phyloP scores from a whole-genome alignment of 1,140 invertebrate genomes.

The Sminthurinus signatus region DNA sequence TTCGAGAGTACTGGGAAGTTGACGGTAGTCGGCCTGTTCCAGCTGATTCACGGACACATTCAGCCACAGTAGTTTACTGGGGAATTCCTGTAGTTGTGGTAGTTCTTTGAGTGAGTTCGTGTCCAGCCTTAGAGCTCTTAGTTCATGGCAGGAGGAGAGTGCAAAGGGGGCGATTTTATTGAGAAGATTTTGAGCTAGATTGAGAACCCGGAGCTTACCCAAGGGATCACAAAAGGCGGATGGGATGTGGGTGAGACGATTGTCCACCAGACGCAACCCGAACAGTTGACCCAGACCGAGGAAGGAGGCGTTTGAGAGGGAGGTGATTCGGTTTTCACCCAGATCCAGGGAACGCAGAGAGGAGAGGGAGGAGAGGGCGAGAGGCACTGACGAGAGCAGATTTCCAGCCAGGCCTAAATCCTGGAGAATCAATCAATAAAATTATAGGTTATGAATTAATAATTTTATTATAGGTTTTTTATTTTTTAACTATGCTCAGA shows the following conservation, averaged over 20 bases:
- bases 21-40: constrained; percentile 84
- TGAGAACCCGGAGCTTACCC: constrained; percentile 71
- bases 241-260: constrained; percentile 75
- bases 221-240: constrained; percentile 78
- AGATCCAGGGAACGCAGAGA: constrained; percentile 43
- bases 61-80: constrained; percentile 71
- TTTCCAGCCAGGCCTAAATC: constrained; percentile 80
- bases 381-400: constrained; percentile 67
- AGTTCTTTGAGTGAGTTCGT: constrained; percentile 79
- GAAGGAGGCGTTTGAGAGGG: constrained; percentile 72
- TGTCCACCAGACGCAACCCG: constrained; percentile 73
- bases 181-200: constrained; percentile 80
- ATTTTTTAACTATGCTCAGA: no score
- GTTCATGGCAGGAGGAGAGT: constrained; percentile 62
- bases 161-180: constrained; percentile 71
- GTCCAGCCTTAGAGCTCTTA: constrained; percentile 78
- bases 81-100: constrained; percentile 57
- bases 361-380: constrained; percentile 54
- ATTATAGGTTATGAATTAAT: no score
- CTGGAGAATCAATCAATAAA: constrained; percentile 50
- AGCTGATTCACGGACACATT: constrained; percentile 83
- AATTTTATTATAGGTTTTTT: no score
- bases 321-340: constrained; percentile 66
- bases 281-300: constrained; percentile 75
- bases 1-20: constrained; percentile 62